Evolutionary conservation across 1,140 invertebrate species (phyloP).

Genomic region (Aleiodes sp.): DNA sequence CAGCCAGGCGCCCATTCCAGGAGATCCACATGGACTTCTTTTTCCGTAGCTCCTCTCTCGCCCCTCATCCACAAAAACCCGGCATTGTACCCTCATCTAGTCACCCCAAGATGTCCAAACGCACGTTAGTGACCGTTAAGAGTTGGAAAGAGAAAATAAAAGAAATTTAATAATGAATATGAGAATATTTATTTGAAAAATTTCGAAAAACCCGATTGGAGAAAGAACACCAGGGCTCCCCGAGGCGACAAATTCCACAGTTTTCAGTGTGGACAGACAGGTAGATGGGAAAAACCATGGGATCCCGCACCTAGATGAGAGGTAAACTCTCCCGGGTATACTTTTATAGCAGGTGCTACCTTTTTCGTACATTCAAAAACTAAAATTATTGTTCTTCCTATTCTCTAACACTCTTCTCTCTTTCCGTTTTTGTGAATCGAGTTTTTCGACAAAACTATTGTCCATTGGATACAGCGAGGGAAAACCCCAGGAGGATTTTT

Average conservation of each 20-base stretch:
- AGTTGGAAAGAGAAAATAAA: neutral
- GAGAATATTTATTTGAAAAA: constrained; percentile 13
- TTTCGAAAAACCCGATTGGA: neutral
- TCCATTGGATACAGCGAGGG: constrained; percentile 12
- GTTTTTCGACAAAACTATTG: constrained; percentile 35
- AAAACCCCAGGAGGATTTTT: constrained; percentile 47
- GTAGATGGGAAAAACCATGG: constrained; percentile 24
- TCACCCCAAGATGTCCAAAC: neutral
- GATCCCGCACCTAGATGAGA: neutral
- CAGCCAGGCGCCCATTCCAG: constrained; percentile 52
- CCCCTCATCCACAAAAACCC: neutral
- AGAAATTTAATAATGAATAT: constrained; percentile 6
- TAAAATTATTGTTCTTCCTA: constrained; percentile 60
- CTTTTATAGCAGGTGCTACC: constrained; percentile 52
- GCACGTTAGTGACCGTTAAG: constrained; percentile 10
- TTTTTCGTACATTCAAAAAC: constrained; percentile 48
- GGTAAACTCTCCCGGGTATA: neutral
- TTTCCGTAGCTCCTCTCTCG: constrained; percentile 19
- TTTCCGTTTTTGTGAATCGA: constrained; percentile 34
- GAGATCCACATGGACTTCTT: constrained; percentile 37
- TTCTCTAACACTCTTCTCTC: constrained; percentile 37
- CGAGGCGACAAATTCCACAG: constrained; percentile 19
- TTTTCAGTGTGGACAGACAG: constrained; percentile 29
- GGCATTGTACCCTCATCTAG: neutral
- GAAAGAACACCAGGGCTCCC: neutral